phyloP scores from a whole-genome alignment of 1,140 invertebrate species.

The Maconellicoccus hirsutus region DNA sequence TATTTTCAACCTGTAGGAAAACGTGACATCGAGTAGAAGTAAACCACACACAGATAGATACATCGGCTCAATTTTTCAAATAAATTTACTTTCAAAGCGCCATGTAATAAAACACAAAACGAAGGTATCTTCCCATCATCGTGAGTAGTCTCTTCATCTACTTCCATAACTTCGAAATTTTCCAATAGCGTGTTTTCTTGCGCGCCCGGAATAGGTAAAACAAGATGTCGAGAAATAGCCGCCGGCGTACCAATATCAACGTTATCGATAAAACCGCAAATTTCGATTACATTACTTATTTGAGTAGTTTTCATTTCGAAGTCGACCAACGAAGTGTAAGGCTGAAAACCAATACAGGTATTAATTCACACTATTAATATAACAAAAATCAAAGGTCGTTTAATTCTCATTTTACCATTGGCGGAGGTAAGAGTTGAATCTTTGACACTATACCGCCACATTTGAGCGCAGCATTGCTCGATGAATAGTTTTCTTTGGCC shows the following conservation, averaged over 20 bases:
- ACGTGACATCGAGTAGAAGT: not conserved
- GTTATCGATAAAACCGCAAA: constrained; percentile 72
- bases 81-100: constrained; percentile 67
- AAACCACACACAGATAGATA: too few relatives aligned
- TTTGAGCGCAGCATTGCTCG: constrained; percentile 58
- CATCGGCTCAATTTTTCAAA: not conserved
- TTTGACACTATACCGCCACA: constrained; percentile 65
- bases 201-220: constrained; percentile 49
- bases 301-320: constrained; percentile 47
- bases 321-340: constrained; percentile 48
- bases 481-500: constrained; percentile 63
- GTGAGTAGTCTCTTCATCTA: constrained; percentile 43
- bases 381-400: not conserved
- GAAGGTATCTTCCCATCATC: constrained; percentile 75
- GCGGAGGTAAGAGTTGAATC: constrained; percentile 63
- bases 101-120: constrained; percentile 88
- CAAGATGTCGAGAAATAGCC: constrained; percentile 75
- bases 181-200: constrained; percentile 23
- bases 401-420: constrained; percentile 41
- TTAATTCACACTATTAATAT: not conserved
- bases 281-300: constrained; percentile 55
- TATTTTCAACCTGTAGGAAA: constrained; percentile 55
- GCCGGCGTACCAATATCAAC: constrained; percentile 85
- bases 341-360: constrained; percentile 36
- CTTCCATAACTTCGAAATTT: constrained; percentile 40